Percentiles rank a stretch among this genome's conserved stretches.
phyloP scores from a whole-genome alignment of 2,888 invertebrate species.

The Tromatobia lineatoria region DNA sequence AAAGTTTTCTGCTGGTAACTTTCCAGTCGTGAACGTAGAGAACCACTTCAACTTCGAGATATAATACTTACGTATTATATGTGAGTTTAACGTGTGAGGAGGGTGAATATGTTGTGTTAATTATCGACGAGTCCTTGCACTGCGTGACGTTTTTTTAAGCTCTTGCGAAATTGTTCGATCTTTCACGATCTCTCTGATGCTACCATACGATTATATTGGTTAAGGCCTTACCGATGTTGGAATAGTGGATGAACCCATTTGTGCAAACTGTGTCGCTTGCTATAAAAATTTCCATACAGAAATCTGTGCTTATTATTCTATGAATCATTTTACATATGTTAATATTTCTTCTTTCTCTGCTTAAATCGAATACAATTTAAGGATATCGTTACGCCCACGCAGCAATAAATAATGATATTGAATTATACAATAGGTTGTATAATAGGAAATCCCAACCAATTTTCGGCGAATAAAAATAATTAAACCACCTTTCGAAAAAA shows the following conservation, averaged over 20 bases:
- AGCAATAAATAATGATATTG: no score
- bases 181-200: conserved; percentile 2
- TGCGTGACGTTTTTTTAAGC: background rate
- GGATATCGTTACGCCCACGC: no score
- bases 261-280: conserved; percentile 14
- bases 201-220: background rate
- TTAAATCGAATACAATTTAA: background rate
- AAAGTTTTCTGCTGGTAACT: conserved; percentile 59
- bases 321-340: background rate
- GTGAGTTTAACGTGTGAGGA: background rate
- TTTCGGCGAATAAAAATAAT: no score
- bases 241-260: conserved; percentile 21
- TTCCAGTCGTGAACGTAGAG: conserved; percentile 44
- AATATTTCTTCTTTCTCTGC: background rate
- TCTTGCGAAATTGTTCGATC: conserved; percentile 31
- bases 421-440: no score
- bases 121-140: conserved; percentile 45
- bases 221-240: background rate
- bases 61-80: no score
- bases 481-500: no score
- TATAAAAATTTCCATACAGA: background rate
- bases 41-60: no score
- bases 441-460: no score
- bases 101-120: conserved; percentile 15
- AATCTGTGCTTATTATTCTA: no score